Conservation (phyloP, 1,140 invertebrate species). For the Littorina saxatilis region DNA sequence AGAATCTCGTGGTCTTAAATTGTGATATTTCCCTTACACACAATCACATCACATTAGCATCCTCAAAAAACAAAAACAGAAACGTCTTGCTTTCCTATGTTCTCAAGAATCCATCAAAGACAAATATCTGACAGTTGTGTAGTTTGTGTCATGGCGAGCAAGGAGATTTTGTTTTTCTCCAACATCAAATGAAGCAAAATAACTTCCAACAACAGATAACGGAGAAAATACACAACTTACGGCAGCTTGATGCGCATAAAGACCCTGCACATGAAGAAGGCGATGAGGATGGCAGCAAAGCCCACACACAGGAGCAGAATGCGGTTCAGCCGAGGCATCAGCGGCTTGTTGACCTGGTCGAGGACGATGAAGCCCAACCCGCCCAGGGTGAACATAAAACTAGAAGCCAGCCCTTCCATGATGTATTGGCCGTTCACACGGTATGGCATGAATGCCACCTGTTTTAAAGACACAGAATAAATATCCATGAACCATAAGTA, state of each 20-base stretch:
- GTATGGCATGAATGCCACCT: slow-evolving; percentile 99
- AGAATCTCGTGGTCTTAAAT: too few relatives aligned
- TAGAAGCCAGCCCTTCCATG: slow-evolving; percentile 98
- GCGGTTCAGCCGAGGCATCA: slow-evolving; percentile 94
- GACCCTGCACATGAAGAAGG: slow-evolving; percentile 97
- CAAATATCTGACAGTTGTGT: too few relatives aligned
- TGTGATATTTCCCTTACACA: too few relatives aligned
- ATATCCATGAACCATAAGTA: too few relatives aligned
- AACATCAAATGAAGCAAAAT: neutral
- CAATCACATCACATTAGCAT: too few relatives aligned
- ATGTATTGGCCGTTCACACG: slow-evolving; percentile 99
- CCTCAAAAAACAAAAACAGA: neutral
- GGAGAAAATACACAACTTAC: slow-evolving; percentile 61
- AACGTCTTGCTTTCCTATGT: neutral
- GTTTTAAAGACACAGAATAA: slow-evolving; percentile 32
- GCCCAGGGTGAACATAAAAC: slow-evolving; percentile 96
- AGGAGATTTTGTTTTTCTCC: too few relatives aligned
- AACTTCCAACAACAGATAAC: neutral
- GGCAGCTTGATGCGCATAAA: slow-evolving; percentile 99
- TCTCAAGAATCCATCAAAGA: too few relatives aligned
- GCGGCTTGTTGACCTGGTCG: slow-evolving; percentile 94
- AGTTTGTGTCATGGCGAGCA: too few relatives aligned
- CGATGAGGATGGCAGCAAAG: slow-evolving; percentile 94
- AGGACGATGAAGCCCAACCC: slow-evolving; percentile 97
- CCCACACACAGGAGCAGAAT: slow-evolving; percentile 94